Conservation (phyloP, 2,797 vertebrate species). For the Nyctibius grandis region DNA sequence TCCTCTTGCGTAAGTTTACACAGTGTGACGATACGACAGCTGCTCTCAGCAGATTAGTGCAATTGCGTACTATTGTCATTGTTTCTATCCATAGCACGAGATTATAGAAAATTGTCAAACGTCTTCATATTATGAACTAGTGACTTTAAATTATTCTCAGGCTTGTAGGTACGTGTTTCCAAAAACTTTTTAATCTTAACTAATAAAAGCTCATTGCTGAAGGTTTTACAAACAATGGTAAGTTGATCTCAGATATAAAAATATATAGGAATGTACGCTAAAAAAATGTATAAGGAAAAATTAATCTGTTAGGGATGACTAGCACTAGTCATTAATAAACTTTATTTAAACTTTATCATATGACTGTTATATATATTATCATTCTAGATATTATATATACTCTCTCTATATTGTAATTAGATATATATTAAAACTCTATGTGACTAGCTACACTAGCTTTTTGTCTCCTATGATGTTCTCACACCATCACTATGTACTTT, state of each 20-base stretch:
- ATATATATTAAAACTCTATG: not conserved
- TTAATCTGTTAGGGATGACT: not conserved
- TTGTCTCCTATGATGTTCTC: not conserved
- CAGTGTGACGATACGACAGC: not conserved
- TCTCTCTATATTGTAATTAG: not conserved
- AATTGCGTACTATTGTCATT: not conserved
- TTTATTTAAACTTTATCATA: not conserved
- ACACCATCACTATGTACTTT: not conserved
- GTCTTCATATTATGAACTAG: not conserved
- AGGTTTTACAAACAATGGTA: not conserved
- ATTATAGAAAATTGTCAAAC: not conserved
- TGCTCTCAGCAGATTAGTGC: not conserved
- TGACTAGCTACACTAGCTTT: not conserved
- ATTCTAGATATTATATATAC: not conserved
- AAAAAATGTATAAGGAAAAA: not conserved
- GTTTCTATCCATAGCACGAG: not conserved
- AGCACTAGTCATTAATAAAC: not conserved
- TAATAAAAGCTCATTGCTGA: not conserved
- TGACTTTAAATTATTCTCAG: not conserved
- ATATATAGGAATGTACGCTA: not conserved
- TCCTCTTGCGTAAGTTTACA: not conserved
- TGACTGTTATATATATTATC: not conserved
- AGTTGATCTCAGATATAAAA: not conserved
- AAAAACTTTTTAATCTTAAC: not conserved
- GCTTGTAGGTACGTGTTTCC: not conserved